Base-by-base conservation (phyloP, 2,888 invertebrate species). In the Acleris laterana region DNA sequence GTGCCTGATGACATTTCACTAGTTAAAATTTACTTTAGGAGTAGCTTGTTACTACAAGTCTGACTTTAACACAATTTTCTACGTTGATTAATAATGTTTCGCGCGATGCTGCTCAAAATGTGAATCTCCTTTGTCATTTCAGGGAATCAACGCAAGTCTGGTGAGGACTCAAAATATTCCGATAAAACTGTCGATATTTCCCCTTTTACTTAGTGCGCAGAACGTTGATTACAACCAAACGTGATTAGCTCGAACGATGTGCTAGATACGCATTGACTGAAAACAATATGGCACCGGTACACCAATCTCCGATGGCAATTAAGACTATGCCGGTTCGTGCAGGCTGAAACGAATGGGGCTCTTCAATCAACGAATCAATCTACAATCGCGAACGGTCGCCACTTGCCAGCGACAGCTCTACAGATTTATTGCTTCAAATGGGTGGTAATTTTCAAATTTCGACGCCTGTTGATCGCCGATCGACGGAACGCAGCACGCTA, bases 301-400 rank as follows among this genome's bases (percentile, higher is more conserved):
- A 83, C 84, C 90, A 88, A 90, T 90, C 88, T 89, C 88, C 86
- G 85, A 76, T 80, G 76, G 88, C 90, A 92, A 92, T 91, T 91
- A 91, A 90, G 91, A 90, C 87, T 86, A 79, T 79, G 81, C 83
- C 83, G 80, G 81, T 79, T 72, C 75, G 85, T 85, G 80, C 84
- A 85, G 85, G 82, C 86, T 85, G 84, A 84, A 90, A 89, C 90
- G 90, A 92, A 93, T 90, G 85, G 85, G 77, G 83, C 90, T 90
- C 91, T 91, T 91, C 92, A 91, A 92, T 92, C 92, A 93, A 90
- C 90, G 88, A 92, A 92, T 92, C 92, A 92, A 93, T 92, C 91
- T 87, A 87, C 88, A 87, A 90, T 91, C 88, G 88, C 85, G 84
- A 88, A 87, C 83, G 87, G 87, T 80, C 90, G 87, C 87, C 92